A percentile compares a stretch with the other conserved stretches of the same genome.
phyloP scores from a whole-genome alignment of 2,113 vertebrate species.

The Daphoenositta chrysoptera region DNA sequence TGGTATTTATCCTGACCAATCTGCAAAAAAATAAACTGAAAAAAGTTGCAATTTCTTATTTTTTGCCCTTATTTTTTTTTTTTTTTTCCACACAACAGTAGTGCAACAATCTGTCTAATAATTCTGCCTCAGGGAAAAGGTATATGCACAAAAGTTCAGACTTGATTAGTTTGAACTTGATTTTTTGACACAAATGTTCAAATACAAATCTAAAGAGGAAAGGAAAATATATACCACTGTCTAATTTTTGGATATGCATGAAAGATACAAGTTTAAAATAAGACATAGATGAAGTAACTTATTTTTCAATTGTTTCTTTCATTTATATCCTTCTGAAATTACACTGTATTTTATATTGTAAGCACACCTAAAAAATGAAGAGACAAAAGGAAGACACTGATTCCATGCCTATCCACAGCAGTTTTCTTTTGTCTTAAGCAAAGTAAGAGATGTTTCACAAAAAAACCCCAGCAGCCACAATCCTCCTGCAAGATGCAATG shows the following conservation, averaged over 20 bases:
- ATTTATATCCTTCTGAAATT: neutral
- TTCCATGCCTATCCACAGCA: neutral
- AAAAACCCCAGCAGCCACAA: neutral
- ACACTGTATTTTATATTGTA: neutral
- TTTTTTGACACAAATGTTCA: neutral
- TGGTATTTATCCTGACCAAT: neutral
- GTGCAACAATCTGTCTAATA: neutral
- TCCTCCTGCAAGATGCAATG: neutral
- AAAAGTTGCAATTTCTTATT: neutral
- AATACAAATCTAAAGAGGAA: neutral
- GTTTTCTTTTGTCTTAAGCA: neutral
- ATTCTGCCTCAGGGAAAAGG: neutral
- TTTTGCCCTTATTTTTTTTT: neutral
- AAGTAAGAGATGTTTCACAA: neutral
- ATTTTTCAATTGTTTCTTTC: neutral
- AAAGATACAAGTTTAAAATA: neutral
- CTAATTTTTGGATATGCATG: neutral
- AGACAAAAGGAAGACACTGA: neutral
- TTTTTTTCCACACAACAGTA: neutral
- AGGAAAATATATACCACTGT: neutral
- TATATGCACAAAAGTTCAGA: neutral
- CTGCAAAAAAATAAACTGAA: neutral
- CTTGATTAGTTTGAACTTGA: neutral
- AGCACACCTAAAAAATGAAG: neutral
- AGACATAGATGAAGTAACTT: neutral